These are phyloP conservation scores for Philotrypesis tridentata DNA, from an alignment of 1,140 invertebrate genomes.

Conservation along the genomic window DNA sequence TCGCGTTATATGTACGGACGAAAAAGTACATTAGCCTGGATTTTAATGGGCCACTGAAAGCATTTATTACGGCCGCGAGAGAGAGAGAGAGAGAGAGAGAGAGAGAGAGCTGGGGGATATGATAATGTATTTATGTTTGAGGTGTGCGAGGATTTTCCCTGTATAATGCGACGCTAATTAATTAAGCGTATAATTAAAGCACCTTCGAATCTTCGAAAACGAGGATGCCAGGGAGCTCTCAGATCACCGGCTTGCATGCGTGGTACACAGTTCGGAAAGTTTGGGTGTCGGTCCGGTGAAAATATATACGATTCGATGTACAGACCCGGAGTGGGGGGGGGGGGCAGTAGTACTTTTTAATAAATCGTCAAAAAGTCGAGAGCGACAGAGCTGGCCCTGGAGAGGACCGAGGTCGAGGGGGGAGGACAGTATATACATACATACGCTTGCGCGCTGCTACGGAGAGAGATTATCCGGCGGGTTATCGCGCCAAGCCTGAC, in stretches of 20 bases:
- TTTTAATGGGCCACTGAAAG: not conserved
- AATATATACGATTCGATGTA: not conserved
- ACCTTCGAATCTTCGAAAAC: not conserved
- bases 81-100: too few relatives aligned
- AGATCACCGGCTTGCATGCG: too few relatives aligned
- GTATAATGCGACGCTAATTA: not conserved
- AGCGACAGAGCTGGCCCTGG: too few relatives aligned
- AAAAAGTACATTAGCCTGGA: not conserved
- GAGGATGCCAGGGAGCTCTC: too few relatives aligned
- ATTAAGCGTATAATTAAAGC: not conserved
- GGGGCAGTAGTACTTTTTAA: too few relatives aligned
- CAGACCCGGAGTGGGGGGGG: not conserved
- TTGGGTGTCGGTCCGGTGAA: too few relatives aligned
- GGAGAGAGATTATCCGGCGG: not conserved
- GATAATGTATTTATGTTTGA: not conserved
- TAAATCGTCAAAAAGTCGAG: slow-evolving; percentile 47
- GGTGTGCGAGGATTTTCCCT: not conserved
- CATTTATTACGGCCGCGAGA: not conserved
- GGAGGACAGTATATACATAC: not conserved
- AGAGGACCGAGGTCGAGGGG: too few relatives aligned
- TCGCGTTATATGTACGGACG: too few relatives aligned
- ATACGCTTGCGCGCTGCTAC: not conserved
- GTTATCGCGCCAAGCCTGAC: not conserved
- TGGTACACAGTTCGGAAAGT: too few relatives aligned
- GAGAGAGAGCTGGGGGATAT: too few relatives aligned